Evolutionary conservation across 2,888 invertebrate species (phyloP).

Genomic region (Therioaphis trifolii): DNA sequence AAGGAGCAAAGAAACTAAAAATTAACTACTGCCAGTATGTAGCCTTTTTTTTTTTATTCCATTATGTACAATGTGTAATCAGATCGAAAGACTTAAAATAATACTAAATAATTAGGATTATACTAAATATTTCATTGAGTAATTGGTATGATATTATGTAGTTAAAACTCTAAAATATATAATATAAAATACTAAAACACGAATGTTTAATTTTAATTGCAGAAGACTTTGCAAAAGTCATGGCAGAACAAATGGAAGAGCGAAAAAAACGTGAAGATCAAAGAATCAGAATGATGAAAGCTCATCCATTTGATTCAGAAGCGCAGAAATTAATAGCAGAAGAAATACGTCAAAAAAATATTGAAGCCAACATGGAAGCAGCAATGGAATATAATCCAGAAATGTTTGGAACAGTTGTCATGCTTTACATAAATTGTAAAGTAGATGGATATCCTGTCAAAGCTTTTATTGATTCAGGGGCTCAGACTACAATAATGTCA

Average conservation of each 20-base stretch:
- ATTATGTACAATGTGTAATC: no score
- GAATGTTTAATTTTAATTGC: constrained; percentile 66
- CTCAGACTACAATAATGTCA: constrained; percentile 99
- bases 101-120: no score
- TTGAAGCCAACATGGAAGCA: constrained; percentile 98
- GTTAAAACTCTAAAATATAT: no score
- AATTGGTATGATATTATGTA: no score
- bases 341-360: constrained; percentile 94
- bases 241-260: constrained; percentile 84
- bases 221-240: constrained; percentile 83
- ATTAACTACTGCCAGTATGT: no score
- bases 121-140: no score
- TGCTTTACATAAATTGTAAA: constrained; percentile 96
- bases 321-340: constrained; percentile 95
- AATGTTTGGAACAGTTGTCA: constrained; percentile 96
- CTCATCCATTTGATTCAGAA: constrained; percentile 95
- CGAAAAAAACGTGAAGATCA: constrained; percentile 86
- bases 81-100: no score
- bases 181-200: no score
- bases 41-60: no score
- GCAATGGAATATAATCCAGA: constrained; percentile 99
- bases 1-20: no score
- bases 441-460: constrained; percentile 97
- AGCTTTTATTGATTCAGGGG: constrained; percentile 97
- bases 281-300: constrained; percentile 86